A percentile compares a stretch with the other conserved stretches of the same genome.
Conservation (phyloP, 2,797 vertebrate genomes). For the Gastrophryne carolinensis region DNA sequence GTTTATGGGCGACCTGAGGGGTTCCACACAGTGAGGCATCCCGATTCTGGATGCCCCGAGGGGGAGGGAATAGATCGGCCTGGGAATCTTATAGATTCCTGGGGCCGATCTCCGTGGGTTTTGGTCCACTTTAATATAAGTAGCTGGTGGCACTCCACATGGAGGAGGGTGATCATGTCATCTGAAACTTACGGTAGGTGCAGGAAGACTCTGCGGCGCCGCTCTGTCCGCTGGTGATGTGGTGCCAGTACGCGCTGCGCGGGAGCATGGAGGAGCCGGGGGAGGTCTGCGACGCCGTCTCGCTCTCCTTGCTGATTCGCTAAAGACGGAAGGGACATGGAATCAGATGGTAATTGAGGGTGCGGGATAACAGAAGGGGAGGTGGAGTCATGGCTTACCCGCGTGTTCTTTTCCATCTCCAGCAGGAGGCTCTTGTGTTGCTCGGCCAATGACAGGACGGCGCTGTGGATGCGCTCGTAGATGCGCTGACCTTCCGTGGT, state of each 20-base stretch:
- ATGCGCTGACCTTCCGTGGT: constrained; percentile 94
- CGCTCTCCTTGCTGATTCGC: constrained; percentile 83
- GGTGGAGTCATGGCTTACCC: constrained; percentile 69
- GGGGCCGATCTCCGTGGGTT: too few relatives aligned
- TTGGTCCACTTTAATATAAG: too few relatives aligned
- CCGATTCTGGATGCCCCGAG: too few relatives aligned
- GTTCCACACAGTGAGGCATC: too few relatives aligned
- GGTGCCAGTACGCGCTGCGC: constrained; percentile 95
- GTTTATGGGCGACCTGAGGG: too few relatives aligned
- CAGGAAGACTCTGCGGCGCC: constrained; percentile 73
- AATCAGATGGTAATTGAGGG: not conserved
- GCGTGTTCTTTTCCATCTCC: constrained; percentile 91
- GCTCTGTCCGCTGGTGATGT: constrained; percentile 87
- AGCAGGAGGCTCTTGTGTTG: constrained; percentile 91
- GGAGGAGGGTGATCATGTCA: too few relatives aligned
- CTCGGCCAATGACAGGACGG: constrained; percentile 89
- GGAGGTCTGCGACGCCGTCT: constrained; percentile 85
- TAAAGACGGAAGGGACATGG: constrained; percentile 54
- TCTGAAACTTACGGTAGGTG: constrained; percentile 67
- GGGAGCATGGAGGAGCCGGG: constrained; percentile 90
- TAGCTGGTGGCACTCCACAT: too few relatives aligned
- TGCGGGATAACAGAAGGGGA: too few relatives aligned
- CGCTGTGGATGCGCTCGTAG: constrained; percentile 92
- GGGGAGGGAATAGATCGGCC: too few relatives aligned
- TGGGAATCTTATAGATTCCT: too few relatives aligned